A percentile compares a stretch with the other conserved stretches of the same genome.
phyloP scores from a whole-genome alignment of 2,888 invertebrate species.

The Physocephala rufipes region DNA sequence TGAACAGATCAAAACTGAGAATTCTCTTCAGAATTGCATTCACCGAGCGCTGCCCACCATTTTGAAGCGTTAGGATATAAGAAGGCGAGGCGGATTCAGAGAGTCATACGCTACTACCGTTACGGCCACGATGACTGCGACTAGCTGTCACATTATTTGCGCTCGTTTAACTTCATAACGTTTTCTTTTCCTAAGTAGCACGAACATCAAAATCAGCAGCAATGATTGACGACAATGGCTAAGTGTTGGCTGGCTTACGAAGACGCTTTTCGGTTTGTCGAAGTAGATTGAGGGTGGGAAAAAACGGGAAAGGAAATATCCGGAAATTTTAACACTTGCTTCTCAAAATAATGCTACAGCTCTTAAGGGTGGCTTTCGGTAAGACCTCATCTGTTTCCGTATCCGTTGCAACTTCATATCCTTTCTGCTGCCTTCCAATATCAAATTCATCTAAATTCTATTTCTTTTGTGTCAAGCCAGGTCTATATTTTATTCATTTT shows the following conservation, averaged over 20 bases:
- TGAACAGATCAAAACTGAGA: background rate
- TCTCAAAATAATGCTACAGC: background rate
- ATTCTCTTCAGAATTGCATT: background rate
- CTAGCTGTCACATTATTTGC: conserved; percentile 23
- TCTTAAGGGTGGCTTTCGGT: background rate
- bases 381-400: background rate
- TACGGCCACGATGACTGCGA: background rate
- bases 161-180: conserved; percentile 30
- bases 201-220: background rate
- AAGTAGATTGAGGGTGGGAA: background rate
- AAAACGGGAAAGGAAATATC: background rate
- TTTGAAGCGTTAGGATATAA: too few relatives aligned
- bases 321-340: background rate
- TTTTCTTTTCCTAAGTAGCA: conserved; percentile 22
- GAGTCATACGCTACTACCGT: background rate
- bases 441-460: background rate
- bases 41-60: too few relatives aligned
- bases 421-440: background rate
- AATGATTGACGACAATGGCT: conserved; percentile 2
- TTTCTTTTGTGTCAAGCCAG: background rate
- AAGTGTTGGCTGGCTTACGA: background rate
- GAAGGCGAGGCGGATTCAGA: background rate
- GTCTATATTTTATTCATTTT: too few relatives aligned
- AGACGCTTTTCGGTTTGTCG: background rate
- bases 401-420: too few relatives aligned